Percentiles rank a stretch among this genome's conserved stretches.
These are phyloP conservation scores for Danio jaintianensis DNA, from an alignment of 2,797 vertebrate species.

Conservation along the genomic window DNA sequence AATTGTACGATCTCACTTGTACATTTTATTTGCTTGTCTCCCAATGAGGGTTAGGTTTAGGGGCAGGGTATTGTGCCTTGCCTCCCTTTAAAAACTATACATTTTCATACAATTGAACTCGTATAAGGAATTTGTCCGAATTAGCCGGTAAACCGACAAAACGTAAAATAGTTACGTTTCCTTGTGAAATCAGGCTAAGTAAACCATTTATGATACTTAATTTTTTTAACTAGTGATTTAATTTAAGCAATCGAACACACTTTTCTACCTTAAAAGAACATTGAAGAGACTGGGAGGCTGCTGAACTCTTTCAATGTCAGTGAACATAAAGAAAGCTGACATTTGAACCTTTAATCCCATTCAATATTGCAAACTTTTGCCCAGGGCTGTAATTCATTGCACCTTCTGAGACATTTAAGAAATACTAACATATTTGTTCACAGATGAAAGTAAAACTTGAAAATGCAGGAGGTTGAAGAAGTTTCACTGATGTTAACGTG, in stretches of 20 bases:
- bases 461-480: background rate
- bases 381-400: background rate
- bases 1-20: no score
- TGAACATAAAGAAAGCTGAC: background rate
- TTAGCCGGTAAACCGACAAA: no score
- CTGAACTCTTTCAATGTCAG: background rate
- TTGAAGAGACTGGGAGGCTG: background rate
- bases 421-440: background rate
- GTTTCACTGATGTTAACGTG: background rate
- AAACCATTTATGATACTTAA: background rate
- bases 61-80: no score
- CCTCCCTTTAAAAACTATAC: no score
- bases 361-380: background rate
- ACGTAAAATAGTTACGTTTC: no score
- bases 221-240: background rate
- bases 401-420: background rate
- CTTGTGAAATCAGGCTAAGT: no score
- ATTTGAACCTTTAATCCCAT: background rate
- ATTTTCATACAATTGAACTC: no score
- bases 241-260: background rate
- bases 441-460: background rate
- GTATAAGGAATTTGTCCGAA: no score
- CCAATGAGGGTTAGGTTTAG: no score
- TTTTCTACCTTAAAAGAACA: background rate
- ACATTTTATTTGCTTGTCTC: no score